phyloP scores from a whole-genome alignment of 2,888 invertebrate genomes.

The Enchytraeus crypticus region DNA sequence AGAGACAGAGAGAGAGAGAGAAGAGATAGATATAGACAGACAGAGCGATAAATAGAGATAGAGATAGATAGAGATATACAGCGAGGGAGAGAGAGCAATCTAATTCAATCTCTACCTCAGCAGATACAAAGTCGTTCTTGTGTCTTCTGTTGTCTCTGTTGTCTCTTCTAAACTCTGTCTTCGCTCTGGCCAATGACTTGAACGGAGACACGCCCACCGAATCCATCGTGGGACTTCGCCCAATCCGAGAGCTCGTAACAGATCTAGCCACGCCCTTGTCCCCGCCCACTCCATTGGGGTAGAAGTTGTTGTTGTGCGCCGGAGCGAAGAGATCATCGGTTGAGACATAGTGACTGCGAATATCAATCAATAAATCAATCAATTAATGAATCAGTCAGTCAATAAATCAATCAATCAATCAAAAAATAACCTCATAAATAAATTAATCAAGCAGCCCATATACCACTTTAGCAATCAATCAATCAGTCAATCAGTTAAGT shows the following conservation, averaged over 20 bases:
- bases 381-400: too few species aligned
- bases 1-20: too few species aligned
- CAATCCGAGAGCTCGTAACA: neutral
- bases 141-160: neutral
- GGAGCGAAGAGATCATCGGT: neutral
- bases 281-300: neutral
- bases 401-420: too few species aligned
- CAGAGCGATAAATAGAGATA: neutral
- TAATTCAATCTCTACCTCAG: neutral
- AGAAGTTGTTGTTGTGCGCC: too few species aligned
- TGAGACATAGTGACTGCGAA: neutral
- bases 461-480: too few species aligned
- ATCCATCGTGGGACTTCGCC: slow-evolving; percentile 3
- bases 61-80: neutral
- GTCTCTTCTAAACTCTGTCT: neutral
- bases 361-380: too few species aligned
- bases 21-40: too few species aligned
- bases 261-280: neutral
- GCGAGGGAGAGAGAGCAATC: neutral
- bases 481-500: too few species aligned
- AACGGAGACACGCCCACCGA: neutral
- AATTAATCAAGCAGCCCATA: too few species aligned
- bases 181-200: neutral
- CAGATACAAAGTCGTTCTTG: neutral
- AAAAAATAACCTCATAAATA: too few species aligned